Conservation (phyloP, 2,797 vertebrate genomes). For the Rhynchonycteris naso region DNA sequence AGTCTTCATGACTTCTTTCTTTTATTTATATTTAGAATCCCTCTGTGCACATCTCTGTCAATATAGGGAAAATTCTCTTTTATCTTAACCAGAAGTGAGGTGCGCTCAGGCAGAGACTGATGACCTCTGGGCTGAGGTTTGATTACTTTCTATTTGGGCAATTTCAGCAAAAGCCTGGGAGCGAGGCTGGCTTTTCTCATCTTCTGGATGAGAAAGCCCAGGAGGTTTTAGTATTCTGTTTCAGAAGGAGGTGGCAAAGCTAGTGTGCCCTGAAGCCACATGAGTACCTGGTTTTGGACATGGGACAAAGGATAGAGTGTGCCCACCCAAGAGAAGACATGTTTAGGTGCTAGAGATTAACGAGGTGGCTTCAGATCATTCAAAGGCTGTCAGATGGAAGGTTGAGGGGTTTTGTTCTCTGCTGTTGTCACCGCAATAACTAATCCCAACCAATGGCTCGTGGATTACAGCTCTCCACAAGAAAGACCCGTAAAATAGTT, state of each 20-base stretch:
- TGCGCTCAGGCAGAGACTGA: not conserved
- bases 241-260: not conserved
- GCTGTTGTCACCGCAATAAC: not conserved
- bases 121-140: not conserved
- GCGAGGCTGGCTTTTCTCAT: not conserved
- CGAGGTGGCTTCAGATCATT: accelerated
- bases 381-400: too few species aligned
- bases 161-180: not conserved
- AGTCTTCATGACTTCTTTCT: not conserved
- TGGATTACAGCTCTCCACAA: not conserved
- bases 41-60: not conserved
- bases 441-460: accelerated
- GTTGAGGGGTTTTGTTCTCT: not conserved
- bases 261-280: too few species aligned
- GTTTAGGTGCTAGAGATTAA: not conserved
- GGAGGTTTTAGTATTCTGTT: not conserved
- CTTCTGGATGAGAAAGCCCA: not conserved
- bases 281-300: not conserved
- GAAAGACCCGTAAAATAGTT: not conserved
- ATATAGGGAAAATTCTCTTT: not conserved
- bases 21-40: not conserved
- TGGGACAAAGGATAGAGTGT: not conserved
- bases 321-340: not conserved
- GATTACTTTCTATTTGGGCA: not conserved
- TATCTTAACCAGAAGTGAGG: not conserved